Evolutionary conservation across 1,140 invertebrate species (phyloP).

Genomic region (Pseudomyrmex cubaensis): DNA sequence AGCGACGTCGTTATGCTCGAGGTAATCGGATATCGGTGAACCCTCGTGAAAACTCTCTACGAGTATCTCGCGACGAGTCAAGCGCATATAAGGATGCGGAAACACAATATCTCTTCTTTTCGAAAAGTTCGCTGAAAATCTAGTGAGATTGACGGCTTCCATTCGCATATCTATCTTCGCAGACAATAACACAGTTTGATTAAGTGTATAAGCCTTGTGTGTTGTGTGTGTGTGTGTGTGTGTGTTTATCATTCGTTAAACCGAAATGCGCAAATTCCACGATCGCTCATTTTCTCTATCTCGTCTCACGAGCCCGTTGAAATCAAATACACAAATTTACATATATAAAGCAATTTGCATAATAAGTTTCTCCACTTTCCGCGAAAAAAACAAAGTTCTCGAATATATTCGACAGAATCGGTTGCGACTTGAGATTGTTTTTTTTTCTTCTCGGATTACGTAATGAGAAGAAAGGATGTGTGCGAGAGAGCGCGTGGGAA

Average conservation of each 20-base stretch:
- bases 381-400: too few relatives aligned
- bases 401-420: neutral
- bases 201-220: too few relatives aligned
- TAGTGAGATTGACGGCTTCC: conserved; percentile 82
- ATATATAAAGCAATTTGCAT: neutral
- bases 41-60: conserved; percentile 86
- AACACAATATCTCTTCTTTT: conserved; percentile 78
- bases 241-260: neutral
- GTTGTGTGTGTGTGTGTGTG: too few relatives aligned
- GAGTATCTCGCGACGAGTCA: conserved; percentile 80
- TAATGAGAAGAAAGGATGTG: neutral
- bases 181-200: conserved; percentile 9
- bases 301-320: neutral
- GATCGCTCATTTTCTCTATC: neutral
- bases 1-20: conserved; percentile 66
- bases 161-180: conserved; percentile 81
- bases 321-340: neutral
- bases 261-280: neutral
- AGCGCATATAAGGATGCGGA: conserved; percentile 79
- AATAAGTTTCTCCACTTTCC: too few relatives aligned
- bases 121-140: conserved; percentile 83
- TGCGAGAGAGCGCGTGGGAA: neutral
- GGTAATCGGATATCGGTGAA: conserved; percentile 79
- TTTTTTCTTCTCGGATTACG: conserved; percentile 23
- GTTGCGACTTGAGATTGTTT: neutral